Evolutionary conservation across 2,888 invertebrate species (phyloP), one percentile per base, ranked within the genome.

Genomic region (Griposia aprilina): DNA sequence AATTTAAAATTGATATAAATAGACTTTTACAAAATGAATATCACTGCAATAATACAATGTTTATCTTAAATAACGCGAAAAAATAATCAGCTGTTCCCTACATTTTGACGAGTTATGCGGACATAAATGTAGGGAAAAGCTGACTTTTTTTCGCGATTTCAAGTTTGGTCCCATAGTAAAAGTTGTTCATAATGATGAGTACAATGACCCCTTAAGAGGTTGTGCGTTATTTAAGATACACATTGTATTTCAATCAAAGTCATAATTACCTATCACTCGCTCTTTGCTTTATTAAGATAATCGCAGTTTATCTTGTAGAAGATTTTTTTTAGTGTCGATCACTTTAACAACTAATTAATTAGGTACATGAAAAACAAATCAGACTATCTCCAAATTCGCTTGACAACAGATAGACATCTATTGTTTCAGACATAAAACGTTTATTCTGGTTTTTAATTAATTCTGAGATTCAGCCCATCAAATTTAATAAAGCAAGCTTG

Each of bases 391-490:
- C 1, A 59, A 73, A 45, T 26, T 4, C 11, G 52, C 52, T 65
- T 52, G 13, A 3, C 48, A 55, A 63, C 74, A 69, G 69, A 65
- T 30, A 66, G n/a, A 60, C n/a, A 17, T 70, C 72, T 72, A 81
- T 82, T 83, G 69, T 82, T 82, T 70, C 50, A 76, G 68, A 78
- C 57, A 45, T 52, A 65, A 80, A 80, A 72, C 67, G 71, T 72
- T 79, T 78, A 78, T 78, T 78, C 72, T 79, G 75, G 74, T 82
- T 84, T 87, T 86, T 80, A 88, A 89, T 90, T 85, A 89, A 90
- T 80, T 82, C 76, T 76, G 71, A 74, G 78, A 70, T 79, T 73
- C 23, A 75, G 80, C 66, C 78, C 68, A 84, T 78, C 68, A 83
- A 84, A 85, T 83, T 85, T 80, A 81, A 88, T 83, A 82, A 88